Percentiles rank a stretch among this genome's conserved stretches.
phyloP scores from a whole-genome alignment of 1,140 invertebrate species.

The Rhynchophorus ferrugineus region DNA sequence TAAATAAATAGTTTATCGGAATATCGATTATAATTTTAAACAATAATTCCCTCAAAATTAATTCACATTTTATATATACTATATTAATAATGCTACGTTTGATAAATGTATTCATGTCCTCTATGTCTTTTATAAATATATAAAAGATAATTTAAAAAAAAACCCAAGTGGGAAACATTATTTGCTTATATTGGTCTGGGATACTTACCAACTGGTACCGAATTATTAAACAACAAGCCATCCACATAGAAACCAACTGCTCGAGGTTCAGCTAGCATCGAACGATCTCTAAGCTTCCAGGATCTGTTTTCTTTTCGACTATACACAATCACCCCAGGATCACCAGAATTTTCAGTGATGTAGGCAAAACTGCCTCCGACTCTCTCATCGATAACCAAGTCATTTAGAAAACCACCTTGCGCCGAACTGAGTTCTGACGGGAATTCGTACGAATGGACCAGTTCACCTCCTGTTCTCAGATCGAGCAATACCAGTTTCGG shows the following conservation, averaged over 20 bases:
- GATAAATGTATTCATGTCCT: too few species aligned
- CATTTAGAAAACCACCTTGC: slow-evolving; percentile 52
- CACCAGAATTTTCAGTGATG: slow-evolving; percentile 58
- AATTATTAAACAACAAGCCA: slow-evolving; percentile 45
- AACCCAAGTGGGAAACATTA: too few species aligned
- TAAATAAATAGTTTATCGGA: too few species aligned
- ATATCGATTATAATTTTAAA: too few species aligned
- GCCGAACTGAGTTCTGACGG: slow-evolving; percentile 45
- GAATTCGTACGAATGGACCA: slow-evolving; percentile 50
- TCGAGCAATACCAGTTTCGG: slow-evolving; percentile 61
- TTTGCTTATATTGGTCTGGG: background rate
- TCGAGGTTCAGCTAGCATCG: slow-evolving; percentile 52
- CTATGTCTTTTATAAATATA: too few species aligned
- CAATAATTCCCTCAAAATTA: too few species aligned
- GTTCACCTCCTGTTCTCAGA: slow-evolving; percentile 48
- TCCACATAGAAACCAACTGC: slow-evolving; percentile 51
- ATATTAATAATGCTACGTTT: too few species aligned
- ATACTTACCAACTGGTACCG: slow-evolving; percentile 38
- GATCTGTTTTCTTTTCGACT: slow-evolving; percentile 50
- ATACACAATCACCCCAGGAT: slow-evolving; percentile 65
- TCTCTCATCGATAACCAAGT: slow-evolving; percentile 60
- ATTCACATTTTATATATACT: too few species aligned
- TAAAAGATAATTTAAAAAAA: too few species aligned
- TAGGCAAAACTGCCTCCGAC: slow-evolving; percentile 56
- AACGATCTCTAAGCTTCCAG: slow-evolving; percentile 59